Evolutionary conservation across 2,113 vertebrate genomes (phyloP).

Genomic region (Morone chrysops): DNA sequence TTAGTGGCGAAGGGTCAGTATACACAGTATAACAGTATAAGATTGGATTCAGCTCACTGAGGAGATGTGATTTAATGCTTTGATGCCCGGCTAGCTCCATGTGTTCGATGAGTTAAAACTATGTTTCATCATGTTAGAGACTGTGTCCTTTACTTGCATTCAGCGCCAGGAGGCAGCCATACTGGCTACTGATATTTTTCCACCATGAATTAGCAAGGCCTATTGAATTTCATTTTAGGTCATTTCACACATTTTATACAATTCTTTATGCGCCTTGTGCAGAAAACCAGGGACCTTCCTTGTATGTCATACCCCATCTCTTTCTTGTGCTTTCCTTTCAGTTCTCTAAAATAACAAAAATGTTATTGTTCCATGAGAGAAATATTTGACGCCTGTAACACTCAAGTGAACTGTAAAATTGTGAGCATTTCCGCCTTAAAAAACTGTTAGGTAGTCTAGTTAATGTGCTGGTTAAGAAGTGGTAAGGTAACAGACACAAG

Average conservation of each 20-base stretch:
- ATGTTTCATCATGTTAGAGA: constrained; percentile 18
- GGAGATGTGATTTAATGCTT: constrained; percentile 38
- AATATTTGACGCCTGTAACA: not conserved
- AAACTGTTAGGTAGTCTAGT: not conserved
- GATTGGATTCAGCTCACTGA: constrained; percentile 8
- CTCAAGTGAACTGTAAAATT: not conserved
- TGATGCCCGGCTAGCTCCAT: constrained; percentile 2
- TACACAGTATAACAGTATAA: not conserved
- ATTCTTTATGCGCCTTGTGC: not conserved
- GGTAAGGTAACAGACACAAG: not conserved
- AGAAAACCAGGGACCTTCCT: not conserved
- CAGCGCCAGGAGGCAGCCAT: not conserved
- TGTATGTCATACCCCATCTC: no score
- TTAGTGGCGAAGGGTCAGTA: not conserved
- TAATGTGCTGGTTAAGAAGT: not conserved
- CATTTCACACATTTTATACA: not conserved
- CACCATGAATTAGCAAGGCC: not conserved
- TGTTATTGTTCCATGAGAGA: not conserved
- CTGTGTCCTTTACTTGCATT: constrained; percentile 3
- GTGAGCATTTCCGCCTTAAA: not conserved
- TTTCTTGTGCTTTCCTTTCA: not conserved
- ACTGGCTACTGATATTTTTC: not conserved
- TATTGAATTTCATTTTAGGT: constrained; percentile 2
- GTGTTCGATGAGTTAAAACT: not conserved
- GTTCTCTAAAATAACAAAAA: not conserved